phyloP scores from a whole-genome alignment of 2,888 invertebrate species.

The Spicauda simplicius region DNA sequence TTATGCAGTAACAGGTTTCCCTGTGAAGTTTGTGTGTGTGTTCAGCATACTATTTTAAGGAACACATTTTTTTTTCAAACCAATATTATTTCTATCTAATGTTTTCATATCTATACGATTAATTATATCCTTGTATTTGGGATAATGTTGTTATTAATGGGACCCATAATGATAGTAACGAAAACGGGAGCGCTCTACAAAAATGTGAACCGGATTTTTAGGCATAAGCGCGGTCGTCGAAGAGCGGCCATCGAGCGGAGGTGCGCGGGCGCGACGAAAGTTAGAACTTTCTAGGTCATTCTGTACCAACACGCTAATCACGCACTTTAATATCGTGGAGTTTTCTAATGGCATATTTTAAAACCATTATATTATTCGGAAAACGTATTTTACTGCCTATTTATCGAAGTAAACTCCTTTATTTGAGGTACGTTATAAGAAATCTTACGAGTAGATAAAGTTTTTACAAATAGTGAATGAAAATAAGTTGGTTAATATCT shows the following conservation, averaged over 20 bases:
- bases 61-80: no score
- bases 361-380: not conserved
- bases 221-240: conserved; percentile 47
- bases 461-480: no score
- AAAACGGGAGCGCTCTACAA: conserved; percentile 46
- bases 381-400: no score
- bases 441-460: no score
- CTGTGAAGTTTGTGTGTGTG: no score
- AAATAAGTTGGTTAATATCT: no score
- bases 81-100: no score
- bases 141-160: conserved; percentile 19
- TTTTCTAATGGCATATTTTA: conserved; percentile 61
- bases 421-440: no score
- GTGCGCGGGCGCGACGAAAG: conserved; percentile 67
- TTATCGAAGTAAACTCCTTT: no score
- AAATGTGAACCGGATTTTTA: conserved; percentile 73
- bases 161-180: conserved; percentile 24
- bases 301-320: conserved; percentile 68
- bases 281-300: conserved; percentile 77
- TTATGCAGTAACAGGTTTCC: no score
- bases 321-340: conserved; percentile 69
- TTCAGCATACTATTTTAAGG: no score
- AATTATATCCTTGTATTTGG: conserved; percentile 45
- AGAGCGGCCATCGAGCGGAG: conserved; percentile 41
- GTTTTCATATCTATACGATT: no score